Evolutionary conservation across 1,140 invertebrate genomes (phyloP), one percentile per base, ranked within the genome.

Genomic region (Bicyclus anynana): DNA sequence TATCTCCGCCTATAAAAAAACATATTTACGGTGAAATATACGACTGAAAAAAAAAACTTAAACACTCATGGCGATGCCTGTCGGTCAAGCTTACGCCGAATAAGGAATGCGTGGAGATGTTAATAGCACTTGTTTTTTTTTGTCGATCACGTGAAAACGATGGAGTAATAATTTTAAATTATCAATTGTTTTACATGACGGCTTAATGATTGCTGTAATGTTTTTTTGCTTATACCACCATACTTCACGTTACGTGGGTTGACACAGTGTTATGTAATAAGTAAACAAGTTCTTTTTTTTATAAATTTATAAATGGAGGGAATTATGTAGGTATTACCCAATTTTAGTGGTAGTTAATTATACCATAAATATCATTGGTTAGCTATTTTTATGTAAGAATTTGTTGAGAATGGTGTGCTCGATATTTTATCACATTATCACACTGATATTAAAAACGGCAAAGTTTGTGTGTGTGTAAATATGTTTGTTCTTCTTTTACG

Each of bases 1-100:
- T 53, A 62, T 66, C 46, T 53, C 52, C 54, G 46, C 35, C 35
- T 33, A 59, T 59, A 59, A 62, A 67, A 67, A 52, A 59, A 59
- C 18, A 35, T 59, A 47, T 59, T 56, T 59, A 58, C 65, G 57
- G 60, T 63, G 60, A 53, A 47, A 49, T 56, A 67, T 57, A 65
- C 53, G 47, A 35, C 53, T 47, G 48, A 60, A 61, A 51, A 42
- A 60, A 61, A 51, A 63, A 59, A 62, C 61, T 50, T 66, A 63
- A 67, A 52, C 56, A 53, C 53, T 44, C 56, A 49, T 42, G 5
- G 49, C 58, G 49, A 65, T 60, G 62, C 49, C 47, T 63, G 51
- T 49, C 60, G 48, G 60, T 61, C 21, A 53, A 27, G 33, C 21
- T 54, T 38, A 12, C 16, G 18, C 59, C 53, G 53, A 62, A 68